Base-by-base conservation (phyloP, 2,113 vertebrate genomes). In the Tychaedon coryphoeus region DNA sequence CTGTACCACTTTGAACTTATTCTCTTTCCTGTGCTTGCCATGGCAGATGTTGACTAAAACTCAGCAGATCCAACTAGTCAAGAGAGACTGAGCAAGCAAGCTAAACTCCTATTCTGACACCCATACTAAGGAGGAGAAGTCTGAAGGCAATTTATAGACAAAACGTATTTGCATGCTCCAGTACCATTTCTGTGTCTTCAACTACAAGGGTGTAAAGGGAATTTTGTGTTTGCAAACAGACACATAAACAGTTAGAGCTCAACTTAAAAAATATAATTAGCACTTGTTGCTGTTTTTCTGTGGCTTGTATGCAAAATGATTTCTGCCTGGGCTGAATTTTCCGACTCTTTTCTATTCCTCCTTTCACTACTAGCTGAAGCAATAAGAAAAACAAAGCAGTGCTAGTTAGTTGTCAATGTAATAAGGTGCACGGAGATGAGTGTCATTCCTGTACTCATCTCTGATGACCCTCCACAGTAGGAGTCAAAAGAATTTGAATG, bases 171-270 rank as follows among this genome's bases (percentile, higher is more conserved):
- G 11, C 48, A 76, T 47, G 56, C 16, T 73, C 60, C 72, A 53
- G 17, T 71, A 76, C 62, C n/a, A 62, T 58, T 43, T 94, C 77
- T 24, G 16, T 75, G 25, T 80, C 92, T 95, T 90, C 65, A 92
- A 26, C 62, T 62, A 67, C 3, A 4, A 48, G 79, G 25, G 28
- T 51, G 84, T 86, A 79, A 69, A 96, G 72, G 50, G 70, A 97
- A 96, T 86, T 86, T 73, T 47, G 64, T 97, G 76, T 97, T 97
- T 94, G 93, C 74, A 97, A 96, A 96, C 77, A 95, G 60, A 93
- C 28, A 65, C 25, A 79, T 50, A 67, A 80, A 66, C 50, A 95
- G 83, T 51, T 93, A 96, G 88, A 23, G 13, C 31, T 96, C 43
- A 38, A 53, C 48, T 53, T 92, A 69, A 95, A 92, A 97, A 72